A percentile compares a stretch with the other conserved stretches of the same genome.
These are phyloP conservation scores for Gymnosoma rotundatum DNA, from an alignment of 2,888 invertebrate genomes.

Conservation along the genomic window DNA sequence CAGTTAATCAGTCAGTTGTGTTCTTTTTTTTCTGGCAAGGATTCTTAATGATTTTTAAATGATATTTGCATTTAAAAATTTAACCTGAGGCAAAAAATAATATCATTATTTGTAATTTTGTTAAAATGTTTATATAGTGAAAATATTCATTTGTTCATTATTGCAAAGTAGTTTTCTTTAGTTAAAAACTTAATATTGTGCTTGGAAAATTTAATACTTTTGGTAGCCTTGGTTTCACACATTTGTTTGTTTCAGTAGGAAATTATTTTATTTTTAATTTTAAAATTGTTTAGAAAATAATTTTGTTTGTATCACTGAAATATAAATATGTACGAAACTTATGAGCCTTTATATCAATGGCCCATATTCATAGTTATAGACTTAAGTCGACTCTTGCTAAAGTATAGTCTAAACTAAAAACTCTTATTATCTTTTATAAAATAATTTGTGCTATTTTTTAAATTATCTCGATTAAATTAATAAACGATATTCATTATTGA, in stretches of 20 bases:
- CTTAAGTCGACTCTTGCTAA: too few species aligned
- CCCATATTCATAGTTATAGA: too few species aligned
- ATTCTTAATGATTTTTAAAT: conserved; percentile 52
- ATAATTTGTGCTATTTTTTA: too few species aligned
- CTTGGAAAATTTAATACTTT: neutral
- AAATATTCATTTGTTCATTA: conserved; percentile 44
- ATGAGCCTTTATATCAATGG: too few species aligned
- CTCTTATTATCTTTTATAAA: too few species aligned
- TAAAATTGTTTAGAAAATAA: too few species aligned
- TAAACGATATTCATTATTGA: too few species aligned
- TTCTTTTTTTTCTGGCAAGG: conserved; percentile 12
- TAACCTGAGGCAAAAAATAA: conserved; percentile 54
- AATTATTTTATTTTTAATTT: too few species aligned
- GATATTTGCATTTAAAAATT: conserved; percentile 65
- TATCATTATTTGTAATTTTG: conserved; percentile 68
- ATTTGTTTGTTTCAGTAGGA: neutral
- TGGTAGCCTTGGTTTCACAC: neutral
- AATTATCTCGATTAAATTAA: too few species aligned
- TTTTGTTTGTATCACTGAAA: too few species aligned
- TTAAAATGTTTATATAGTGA: conserved; percentile 60
- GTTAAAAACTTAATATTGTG: conserved; percentile 4
- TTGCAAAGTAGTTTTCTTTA: conserved; percentile 38
- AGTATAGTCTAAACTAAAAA: too few species aligned
- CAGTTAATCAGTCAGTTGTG: conserved; percentile 8
- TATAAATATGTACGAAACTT: too few species aligned